Base-by-base conservation (phyloP, 2,888 invertebrate genomes). In the Orthosia incerta region DNA sequence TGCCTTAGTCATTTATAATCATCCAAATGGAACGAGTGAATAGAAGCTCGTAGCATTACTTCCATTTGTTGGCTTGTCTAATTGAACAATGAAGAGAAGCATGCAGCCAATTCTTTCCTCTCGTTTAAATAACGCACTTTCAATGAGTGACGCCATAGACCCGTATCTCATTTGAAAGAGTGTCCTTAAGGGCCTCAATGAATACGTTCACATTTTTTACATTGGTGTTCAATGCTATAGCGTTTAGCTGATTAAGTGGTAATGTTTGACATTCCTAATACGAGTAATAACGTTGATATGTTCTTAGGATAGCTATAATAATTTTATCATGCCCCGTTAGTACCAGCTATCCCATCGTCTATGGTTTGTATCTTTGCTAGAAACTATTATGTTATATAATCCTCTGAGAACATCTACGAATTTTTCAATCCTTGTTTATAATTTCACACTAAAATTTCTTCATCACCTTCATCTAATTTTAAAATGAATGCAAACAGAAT, bases 61-160 rank as follows among this genome's bases (percentile, higher is more conserved):
- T 76, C 74, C 82, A 82, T 83, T 86, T 82, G 85, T 85, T 83
- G 79, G 74, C 79, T 84, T 81, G 78, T 86, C 87, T 90, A 90
- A 92, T 91, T 91, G 91, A 89, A 91, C 91, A 91, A 91, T 90
- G 86, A 84, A 85, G 74, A 65, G 76, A 81, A 76, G 77, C 76
- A 91, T 89, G 88, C 90, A 87, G 91, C 87, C 87, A 85, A 75
- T 87, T 86, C 86, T 86, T 85, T 87, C 83, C 83, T 78, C 83
- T 76, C 76, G 67, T 84, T 81, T 77, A 84, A 87, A 79, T 74
- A 73, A 64, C 65, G 71, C 57, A 74, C 79, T 81, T 82, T 82
- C 79, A 88, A 88, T 86, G 78, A 83, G 79, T 81, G 80, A 70
- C 83, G 75, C 76, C 80, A 84, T 39, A 72, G 64, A 51, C 74